These are phyloP conservation scores for Marisa cornuarietis DNA, from an alignment of 1,140 invertebrate species.

Conservation along the genomic window DNA sequence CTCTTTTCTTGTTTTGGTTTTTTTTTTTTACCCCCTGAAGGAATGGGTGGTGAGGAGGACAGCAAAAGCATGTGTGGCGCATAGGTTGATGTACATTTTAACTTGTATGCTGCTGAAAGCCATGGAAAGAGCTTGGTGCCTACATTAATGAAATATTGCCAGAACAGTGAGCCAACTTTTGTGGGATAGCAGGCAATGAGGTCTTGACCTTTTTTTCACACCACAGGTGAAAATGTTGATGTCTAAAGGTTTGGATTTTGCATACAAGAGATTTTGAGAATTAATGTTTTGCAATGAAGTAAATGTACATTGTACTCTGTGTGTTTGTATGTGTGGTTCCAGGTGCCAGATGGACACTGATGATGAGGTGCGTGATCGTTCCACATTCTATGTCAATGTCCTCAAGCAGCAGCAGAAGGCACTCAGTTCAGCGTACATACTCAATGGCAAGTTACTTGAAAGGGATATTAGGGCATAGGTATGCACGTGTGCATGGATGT, in stretches of 20 bases:
- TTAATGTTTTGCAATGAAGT: no score
- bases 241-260: no score
- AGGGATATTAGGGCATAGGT: not conserved
- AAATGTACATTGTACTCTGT: not conserved
- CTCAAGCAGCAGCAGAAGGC: constrained; percentile 75
- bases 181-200: no score
- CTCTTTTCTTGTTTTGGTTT: constrained; percentile 4
- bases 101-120: no score
- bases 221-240: no score
- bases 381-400: constrained; percentile 94
- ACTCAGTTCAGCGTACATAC: constrained; percentile 85
- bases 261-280: no score
- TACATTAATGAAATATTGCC: no score
- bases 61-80: not conserved
- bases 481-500: not conserved
- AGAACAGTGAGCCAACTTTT: no score
- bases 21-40: constrained; percentile 50
- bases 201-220: no score
- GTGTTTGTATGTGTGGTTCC: constrained; percentile 1
- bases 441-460: constrained; percentile 70
- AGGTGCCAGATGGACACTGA: constrained; percentile 96
- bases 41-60: not conserved
- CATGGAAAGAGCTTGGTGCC: no score
- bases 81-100: not conserved
- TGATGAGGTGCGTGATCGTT: constrained; percentile 97